A percentile compares a stretch with the other conserved stretches of the same genome.
These are phyloP conservation scores for Leptobrachium leishanense DNA, from an alignment of 2,113 vertebrate species.

Conservation along the genomic window DNA sequence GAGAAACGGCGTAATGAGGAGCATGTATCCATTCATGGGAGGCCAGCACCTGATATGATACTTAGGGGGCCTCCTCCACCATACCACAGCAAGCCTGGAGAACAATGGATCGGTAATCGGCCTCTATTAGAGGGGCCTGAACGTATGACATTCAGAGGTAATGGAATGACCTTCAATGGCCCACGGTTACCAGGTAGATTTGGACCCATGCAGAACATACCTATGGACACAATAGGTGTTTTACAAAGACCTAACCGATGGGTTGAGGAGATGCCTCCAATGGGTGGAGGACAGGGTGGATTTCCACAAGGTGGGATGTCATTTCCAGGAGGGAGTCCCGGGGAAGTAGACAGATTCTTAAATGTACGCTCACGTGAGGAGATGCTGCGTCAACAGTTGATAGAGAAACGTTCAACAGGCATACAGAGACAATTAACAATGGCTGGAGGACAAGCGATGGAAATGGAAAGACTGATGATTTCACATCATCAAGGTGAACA, in stretches of 20 bases:
- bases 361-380: slow-evolving; percentile 81
- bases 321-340: slow-evolving; percentile 75
- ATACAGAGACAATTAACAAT: slow-evolving; percentile 76
- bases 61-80: slow-evolving; percentile 91
- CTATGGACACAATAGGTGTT: slow-evolving; percentile 79
- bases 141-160: slow-evolving; percentile 73
- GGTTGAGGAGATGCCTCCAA: slow-evolving; percentile 84
- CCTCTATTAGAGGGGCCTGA: slow-evolving; percentile 75
- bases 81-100: slow-evolving; percentile 93
- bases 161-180: slow-evolving; percentile 65
- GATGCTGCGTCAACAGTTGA: slow-evolving; percentile 86
- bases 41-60: slow-evolving; percentile 84
- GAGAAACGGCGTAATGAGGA: slow-evolving; percentile 94
- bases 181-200: slow-evolving; percentile 82
- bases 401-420: slow-evolving; percentile 79
- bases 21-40: slow-evolving; percentile 73
- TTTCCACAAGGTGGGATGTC: slow-evolving; percentile 75
- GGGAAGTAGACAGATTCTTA: slow-evolving; percentile 81
- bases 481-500: slow-evolving; percentile 77
- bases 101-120: slow-evolving; percentile 81
- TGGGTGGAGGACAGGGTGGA: slow-evolving; percentile 72
- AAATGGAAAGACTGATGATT: slow-evolving; percentile 84
- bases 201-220: slow-evolving; percentile 77
- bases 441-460: slow-evolving; percentile 69
- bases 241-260: slow-evolving; percentile 79